Conservation (phyloP, 2,888 invertebrate species). For the Labia minor region DNA sequence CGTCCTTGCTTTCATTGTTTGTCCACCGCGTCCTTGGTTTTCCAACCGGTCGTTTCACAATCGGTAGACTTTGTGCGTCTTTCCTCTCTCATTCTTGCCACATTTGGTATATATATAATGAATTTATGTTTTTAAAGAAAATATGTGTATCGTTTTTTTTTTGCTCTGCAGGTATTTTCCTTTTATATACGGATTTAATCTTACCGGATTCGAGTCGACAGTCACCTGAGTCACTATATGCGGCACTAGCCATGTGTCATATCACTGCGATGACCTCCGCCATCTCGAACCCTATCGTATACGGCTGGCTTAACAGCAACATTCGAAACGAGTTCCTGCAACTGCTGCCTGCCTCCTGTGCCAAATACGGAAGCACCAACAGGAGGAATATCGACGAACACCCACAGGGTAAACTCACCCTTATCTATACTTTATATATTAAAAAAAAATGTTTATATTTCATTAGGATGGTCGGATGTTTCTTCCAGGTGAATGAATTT, state of each 20-base stretch:
- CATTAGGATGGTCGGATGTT: no score
- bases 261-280: slow-evolving; percentile 46
- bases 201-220: slow-evolving; percentile 16
- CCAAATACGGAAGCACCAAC: not conserved
- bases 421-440: no score
- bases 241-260: slow-evolving; percentile 42
- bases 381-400: not conserved
- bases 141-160: not conserved
- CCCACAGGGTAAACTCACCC: not conserved
- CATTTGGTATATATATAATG: no score
- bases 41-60: no score
- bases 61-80: no score
- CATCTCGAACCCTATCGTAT: slow-evolving; percentile 47
- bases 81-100: no score
- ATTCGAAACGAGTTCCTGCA: slow-evolving; percentile 41
- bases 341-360: slow-evolving; percentile 27
- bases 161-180: slow-evolving; percentile 21
- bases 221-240: slow-evolving; percentile 32
- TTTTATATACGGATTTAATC: slow-evolving; percentile 21
- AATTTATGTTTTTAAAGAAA: no score
- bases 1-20: no score
- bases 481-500: no score
- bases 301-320: slow-evolving; percentile 50
- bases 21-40: no score
- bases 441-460: no score